A percentile compares a stretch with the other conserved stretches of the same genome.
phyloP scores from a whole-genome alignment of 2,113 vertebrate species.

The Epinephelus lanceolatus region DNA sequence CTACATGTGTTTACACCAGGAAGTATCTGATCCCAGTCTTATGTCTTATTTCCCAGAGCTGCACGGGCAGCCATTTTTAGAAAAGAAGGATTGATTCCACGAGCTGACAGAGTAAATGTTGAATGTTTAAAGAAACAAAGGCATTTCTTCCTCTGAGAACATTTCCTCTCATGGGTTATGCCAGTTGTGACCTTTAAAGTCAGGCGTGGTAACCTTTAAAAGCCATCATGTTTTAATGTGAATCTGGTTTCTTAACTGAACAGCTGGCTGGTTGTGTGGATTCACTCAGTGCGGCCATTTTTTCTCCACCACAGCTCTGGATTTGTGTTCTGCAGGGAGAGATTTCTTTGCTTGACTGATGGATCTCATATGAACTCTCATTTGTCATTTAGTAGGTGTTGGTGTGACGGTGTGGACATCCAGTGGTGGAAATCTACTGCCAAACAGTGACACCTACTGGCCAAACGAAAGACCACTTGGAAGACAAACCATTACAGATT shows the following conservation, averaged over 20 bases:
- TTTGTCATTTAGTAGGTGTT: conserved; percentile 41
- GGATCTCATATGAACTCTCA: conserved; percentile 52
- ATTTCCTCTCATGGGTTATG: conserved; percentile 39
- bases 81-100: conserved; percentile 16
- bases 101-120: neutral
- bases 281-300: conserved; percentile 62
- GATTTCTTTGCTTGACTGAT: conserved; percentile 56
- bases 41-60: conserved; percentile 22
- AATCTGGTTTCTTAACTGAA: conserved; percentile 30
- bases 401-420: neutral
- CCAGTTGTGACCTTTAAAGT: conserved; percentile 73
- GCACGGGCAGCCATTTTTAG: neutral
- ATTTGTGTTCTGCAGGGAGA: conserved; percentile 34
- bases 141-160: conserved; percentile 26
- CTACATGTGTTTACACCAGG: conserved; percentile 32
- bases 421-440: conserved; percentile 11
- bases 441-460: conserved; percentile 73
- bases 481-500: neutral
- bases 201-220: conserved; percentile 71
- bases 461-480: neutral
- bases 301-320: conserved; percentile 39
- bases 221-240: conserved; percentile 63
- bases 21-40: neutral
- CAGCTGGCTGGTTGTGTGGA: conserved; percentile 34
- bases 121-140: conserved; percentile 29